Evolutionary conservation across 1,140 invertebrate genomes (phyloP).

Genomic region (Ladona fulva): DNA sequence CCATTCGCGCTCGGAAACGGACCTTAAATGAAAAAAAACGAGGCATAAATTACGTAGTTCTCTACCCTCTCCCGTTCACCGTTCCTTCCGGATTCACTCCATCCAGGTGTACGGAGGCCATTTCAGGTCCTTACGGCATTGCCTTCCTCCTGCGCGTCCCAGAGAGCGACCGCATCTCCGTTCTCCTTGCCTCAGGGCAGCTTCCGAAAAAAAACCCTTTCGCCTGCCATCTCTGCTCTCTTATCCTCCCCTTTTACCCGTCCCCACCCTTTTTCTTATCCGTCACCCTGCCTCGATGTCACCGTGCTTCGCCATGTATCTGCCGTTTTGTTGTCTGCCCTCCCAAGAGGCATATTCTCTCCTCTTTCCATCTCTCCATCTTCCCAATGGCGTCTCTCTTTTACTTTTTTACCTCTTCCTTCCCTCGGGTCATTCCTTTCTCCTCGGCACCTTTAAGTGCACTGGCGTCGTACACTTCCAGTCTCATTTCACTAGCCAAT

Average conservation of each 20-base stretch:
- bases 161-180: too few relatives aligned
- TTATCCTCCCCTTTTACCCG: neutral
- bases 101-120: too few relatives aligned
- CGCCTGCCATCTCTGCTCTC: too few relatives aligned
- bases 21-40: too few relatives aligned
- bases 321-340: neutral
- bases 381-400: neutral
- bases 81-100: too few relatives aligned
- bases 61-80: too few relatives aligned
- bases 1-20: too few relatives aligned
- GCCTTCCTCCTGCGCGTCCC: too few relatives aligned
- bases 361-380: neutral
- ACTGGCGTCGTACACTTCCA: neutral
- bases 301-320: neutral
- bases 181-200: too few relatives aligned
- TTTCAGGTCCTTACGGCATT: too few relatives aligned
- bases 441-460: neutral
- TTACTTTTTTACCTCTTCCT: neutral
- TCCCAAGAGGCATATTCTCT: neutral
- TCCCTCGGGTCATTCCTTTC: neutral
- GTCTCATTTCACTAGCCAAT: neutral
- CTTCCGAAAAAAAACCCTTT: too few relatives aligned
- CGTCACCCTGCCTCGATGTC: neutral
- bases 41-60: too few relatives aligned
- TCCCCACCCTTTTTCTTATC: neutral